Conservation (phyloP, 2,113 vertebrate genomes). For the Grammomys dolichurus region DNA sequence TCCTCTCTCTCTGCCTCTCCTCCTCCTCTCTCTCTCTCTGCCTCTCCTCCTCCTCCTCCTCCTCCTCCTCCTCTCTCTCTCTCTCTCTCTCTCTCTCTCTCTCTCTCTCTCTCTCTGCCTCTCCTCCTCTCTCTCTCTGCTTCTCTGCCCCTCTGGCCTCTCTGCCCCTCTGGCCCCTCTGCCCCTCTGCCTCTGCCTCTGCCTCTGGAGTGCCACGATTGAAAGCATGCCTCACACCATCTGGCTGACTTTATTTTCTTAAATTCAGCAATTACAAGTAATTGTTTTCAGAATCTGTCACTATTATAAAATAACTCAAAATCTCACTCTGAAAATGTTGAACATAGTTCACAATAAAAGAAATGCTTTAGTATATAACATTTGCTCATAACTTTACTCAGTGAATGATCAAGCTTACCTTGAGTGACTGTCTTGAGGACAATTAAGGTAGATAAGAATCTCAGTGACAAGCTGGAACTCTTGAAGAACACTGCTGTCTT, state of each 20-base stretch:
- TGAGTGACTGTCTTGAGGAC: constrained; percentile 92
- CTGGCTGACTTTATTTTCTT: neutral
- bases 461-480: constrained; percentile 89
- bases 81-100: too few relatives aligned
- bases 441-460: constrained; percentile 92
- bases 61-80: too few relatives aligned
- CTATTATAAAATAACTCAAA: constrained; percentile 29
- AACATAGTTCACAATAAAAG: neutral
- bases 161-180: too few relatives aligned
- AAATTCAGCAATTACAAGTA: constrained; percentile 6
- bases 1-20: too few relatives aligned
- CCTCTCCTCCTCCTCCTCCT: too few relatives aligned
- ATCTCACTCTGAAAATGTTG: constrained; percentile 41
- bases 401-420: constrained; percentile 86
- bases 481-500: constrained; percentile 88
- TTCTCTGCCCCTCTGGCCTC: too few relatives aligned
- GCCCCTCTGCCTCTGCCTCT: too few relatives aligned
- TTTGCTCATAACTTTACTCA: neutral
- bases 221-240: neutral
- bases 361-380: constrained; percentile 10
- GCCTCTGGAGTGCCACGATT: neutral
- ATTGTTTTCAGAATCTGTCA: neutral
- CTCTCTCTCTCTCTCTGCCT: too few relatives aligned
- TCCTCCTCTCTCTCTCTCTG: too few relatives aligned
- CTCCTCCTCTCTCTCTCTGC: too few relatives aligned